Base-by-base conservation (phyloP, 2,797 vertebrate genomes). In the Melanotaenia boesemani region DNA sequence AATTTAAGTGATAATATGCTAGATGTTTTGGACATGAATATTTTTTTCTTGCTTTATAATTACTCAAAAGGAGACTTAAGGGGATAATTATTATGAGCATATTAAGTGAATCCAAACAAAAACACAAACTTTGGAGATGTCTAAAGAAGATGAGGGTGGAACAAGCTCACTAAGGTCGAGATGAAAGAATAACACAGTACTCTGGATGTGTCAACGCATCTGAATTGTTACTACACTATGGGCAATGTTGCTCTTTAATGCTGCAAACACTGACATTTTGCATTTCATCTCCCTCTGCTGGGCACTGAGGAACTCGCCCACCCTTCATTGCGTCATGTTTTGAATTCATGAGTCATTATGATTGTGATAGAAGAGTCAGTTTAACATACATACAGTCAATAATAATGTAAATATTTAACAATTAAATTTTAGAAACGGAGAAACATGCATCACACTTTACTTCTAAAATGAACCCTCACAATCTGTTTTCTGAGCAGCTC, bases 211-310 rank as follows among this genome's bases (percentile, higher is more conserved):
- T 32, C 18, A 9, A 59, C 55, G 0, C n/a, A 0, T 72, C 32
- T 37, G 1, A 24, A 62, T 58, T 65, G 44, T 18, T 9, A 57
- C 39, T 58, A 22, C 0, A 15, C 34, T 72, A 30, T 28, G 3
- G 58, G n/a, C 16, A 9, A 1, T 22, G 32, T 7, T 44, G 20
- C 20, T 18, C 44, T 44, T 16, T 5, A 16, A 37, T 3, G 4
- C 13, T 2, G 2, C 26, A n/a, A 12, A 39, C 37, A 9, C 34
- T 7, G 9, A n/a, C 54, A 41, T 55, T 46, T 26, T 77, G 56
- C n/a, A 13, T 0, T 74, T 48, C 73, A 26, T 18, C 74, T 50
- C 79, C 87, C 81, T 79, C 87, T 77, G 41, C 50, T 86, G 87
- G 82, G 56, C 63, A 70, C 5, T 18, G 26, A 62, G 22, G 15